Evolutionary conservation across 1,140 invertebrate genomes (phyloP).

Genomic region (Ostrea denselamellosa): DNA sequence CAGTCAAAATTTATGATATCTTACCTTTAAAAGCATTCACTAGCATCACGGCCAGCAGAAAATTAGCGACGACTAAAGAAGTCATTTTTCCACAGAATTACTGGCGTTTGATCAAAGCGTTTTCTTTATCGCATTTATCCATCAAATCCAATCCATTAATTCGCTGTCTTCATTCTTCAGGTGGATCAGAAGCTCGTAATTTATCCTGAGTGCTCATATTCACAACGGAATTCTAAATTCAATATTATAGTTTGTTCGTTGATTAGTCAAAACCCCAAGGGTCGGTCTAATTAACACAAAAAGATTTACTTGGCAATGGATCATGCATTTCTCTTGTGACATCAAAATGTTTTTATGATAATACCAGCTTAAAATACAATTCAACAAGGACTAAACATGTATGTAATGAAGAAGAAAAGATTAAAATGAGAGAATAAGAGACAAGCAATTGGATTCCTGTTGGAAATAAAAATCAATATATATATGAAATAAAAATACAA

Average conservation of each 20-base stretch:
- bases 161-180: constrained; percentile 9
- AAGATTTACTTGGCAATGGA: not conserved
- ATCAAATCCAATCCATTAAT: constrained; percentile 1
- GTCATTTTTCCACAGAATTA: not conserved
- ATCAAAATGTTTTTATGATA: not conserved
- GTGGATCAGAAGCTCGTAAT: not conserved
- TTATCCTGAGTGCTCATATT: constrained; percentile 7
- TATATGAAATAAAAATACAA: not conserved
- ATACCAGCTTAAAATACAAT: not conserved
- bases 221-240: not conserved
- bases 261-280: constrained; percentile 7
- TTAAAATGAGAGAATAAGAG: not conserved
- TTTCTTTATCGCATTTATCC: not conserved
- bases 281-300: not conserved
- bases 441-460: not conserved
- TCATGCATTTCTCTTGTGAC: not conserved
- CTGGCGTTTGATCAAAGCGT: not conserved
- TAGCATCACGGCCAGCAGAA: not conserved
- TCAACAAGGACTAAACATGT: not conserved
- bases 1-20: not conserved
- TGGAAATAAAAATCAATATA: not conserved
- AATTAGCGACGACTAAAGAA: not conserved
- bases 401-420: not conserved
- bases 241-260: constrained; percentile 30
- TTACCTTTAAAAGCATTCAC: not conserved